Evolutionary conservation across 2,797 vertebrate species (phyloP).

Genomic region (Furcifer pardalis): DNA sequence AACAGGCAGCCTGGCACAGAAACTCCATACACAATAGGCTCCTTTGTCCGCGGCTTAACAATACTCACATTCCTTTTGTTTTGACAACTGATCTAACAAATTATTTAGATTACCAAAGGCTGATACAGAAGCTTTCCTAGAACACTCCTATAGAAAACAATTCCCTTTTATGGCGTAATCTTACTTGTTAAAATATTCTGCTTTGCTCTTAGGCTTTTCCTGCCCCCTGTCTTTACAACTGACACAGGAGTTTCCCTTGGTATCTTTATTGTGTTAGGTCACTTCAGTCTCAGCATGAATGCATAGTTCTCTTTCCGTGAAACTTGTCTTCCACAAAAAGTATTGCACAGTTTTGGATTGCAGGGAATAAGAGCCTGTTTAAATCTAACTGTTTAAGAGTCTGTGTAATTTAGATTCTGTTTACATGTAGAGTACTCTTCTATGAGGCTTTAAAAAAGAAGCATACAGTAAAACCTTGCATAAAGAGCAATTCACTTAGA

Average conservation of each 20-base stretch:
- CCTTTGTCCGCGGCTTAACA: slow-evolving; percentile 66
- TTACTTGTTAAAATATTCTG: slow-evolving; percentile 8
- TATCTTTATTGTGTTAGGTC: not conserved
- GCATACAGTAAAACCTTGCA: too few species aligned
- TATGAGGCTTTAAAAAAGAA: slow-evolving; percentile 12
- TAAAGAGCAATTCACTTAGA: too few species aligned
- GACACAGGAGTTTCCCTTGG: not conserved
- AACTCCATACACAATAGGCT: slow-evolving; percentile 53
- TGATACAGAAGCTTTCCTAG: slow-evolving; percentile 45
- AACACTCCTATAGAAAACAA: not conserved
- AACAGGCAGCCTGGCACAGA: slow-evolving; percentile 65
- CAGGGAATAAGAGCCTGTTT: not conserved
- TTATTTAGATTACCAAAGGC: slow-evolving; percentile 53
- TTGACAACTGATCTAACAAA: slow-evolving; percentile 62
- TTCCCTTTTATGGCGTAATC: slow-evolving; percentile 30
- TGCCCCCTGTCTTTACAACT: not conserved
- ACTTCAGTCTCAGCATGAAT: not conserved
- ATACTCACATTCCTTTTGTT: slow-evolving; percentile 63
- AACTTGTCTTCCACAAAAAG: not conserved
- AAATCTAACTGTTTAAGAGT: not conserved
- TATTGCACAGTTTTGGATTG: not conserved
- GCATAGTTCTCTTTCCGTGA: not conserved
- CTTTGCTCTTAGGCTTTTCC: slow-evolving; percentile 7
- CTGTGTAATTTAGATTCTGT: slow-evolving; percentile 5
- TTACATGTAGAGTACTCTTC: not conserved